phyloP scores from a whole-genome alignment of 1,140 invertebrate genomes.

The Drosophila bocki region DNA sequence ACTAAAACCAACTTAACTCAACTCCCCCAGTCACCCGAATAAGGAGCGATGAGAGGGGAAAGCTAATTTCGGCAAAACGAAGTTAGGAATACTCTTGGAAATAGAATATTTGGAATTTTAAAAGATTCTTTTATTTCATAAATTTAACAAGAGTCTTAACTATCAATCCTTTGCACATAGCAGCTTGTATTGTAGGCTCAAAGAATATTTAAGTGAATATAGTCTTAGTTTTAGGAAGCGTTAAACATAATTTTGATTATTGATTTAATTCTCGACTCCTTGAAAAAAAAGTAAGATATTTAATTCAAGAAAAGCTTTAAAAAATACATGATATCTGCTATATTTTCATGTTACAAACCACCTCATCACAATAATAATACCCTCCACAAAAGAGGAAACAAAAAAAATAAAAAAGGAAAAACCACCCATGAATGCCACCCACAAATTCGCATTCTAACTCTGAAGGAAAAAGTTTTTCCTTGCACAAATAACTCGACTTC shows the following conservation, averaged over 20 bases:
- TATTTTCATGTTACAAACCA: slow-evolving; percentile 1
- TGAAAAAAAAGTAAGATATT: no score
- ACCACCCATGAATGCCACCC: slow-evolving; percentile 10
- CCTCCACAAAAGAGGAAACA: slow-evolving; percentile 2
- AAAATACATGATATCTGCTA: not conserved
- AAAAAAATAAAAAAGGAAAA: slow-evolving; percentile 17
- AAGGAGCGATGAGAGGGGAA: not conserved
- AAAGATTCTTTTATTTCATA: not conserved
- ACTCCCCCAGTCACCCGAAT: slow-evolving; percentile 11
- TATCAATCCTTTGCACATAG: not conserved
- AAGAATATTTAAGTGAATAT: no score
- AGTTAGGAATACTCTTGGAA: not conserved
- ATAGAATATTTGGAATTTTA: not conserved
- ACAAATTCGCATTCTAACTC: slow-evolving; percentile 53
- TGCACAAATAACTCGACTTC: slow-evolving; percentile 75
- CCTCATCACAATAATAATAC: slow-evolving; percentile 2
- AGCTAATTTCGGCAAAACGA: not conserved
- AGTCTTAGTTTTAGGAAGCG: no score
- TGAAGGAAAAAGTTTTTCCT: slow-evolving; percentile 67
- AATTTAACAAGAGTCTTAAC: not conserved
- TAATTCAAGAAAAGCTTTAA: not conserved
- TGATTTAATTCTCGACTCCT: no score
- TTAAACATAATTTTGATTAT: no score
- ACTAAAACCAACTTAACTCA: slow-evolving; percentile 38
- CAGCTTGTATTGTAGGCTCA: no score